Evolutionary conservation across 2,888 invertebrate species (phyloP).

Genomic region (Orthosia gothica): DNA sequence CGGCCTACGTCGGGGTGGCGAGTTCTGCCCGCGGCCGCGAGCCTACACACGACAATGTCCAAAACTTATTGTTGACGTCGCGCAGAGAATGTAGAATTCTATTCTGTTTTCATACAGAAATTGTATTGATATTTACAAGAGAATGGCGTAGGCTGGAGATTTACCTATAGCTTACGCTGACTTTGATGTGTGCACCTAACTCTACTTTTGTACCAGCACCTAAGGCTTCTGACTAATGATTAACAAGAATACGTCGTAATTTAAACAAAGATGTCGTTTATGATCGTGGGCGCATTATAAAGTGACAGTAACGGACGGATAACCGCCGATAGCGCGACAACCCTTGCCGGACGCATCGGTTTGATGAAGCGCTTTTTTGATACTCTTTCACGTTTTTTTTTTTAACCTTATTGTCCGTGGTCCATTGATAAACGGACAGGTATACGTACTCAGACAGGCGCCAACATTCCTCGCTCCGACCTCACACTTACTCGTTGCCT

Average conservation of each 20-base stretch:
- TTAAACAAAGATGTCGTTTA: conserved; percentile 64
- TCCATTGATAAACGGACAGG: conserved; percentile 92
- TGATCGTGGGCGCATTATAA: conserved; percentile 62
- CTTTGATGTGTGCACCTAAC: conserved; percentile 31
- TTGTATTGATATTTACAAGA: conserved; percentile 62
- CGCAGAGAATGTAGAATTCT: conserved; percentile 70
- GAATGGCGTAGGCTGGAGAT: conserved; percentile 56
- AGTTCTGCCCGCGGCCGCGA: conserved; percentile 75
- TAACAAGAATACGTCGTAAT: conserved; percentile 41
- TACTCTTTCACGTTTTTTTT: conserved; percentile 85
- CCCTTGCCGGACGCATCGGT: conserved; percentile 88
- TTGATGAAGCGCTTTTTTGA: conserved; percentile 91
- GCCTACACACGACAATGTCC: conserved; percentile 86
- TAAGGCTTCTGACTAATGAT: conserved; percentile 42
- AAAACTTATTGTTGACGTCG: conserved; percentile 84
- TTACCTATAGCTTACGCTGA: conserved; percentile 48
- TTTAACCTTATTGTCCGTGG: conserved; percentile 88
- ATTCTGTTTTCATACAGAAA: conserved; percentile 68
- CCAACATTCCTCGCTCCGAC: conserved; percentile 91
- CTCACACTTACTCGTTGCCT: conserved; percentile 90
- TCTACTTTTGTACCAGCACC: conserved; percentile 1
- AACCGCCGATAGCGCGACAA: conserved; percentile 78
- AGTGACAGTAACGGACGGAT: conserved; percentile 69
- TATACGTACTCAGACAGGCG: conserved; percentile 92
- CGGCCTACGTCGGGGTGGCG: conserved; percentile 82